Evolutionary conservation across 2,888 invertebrate species (phyloP).

Genomic region (Tachina grossa): DNA sequence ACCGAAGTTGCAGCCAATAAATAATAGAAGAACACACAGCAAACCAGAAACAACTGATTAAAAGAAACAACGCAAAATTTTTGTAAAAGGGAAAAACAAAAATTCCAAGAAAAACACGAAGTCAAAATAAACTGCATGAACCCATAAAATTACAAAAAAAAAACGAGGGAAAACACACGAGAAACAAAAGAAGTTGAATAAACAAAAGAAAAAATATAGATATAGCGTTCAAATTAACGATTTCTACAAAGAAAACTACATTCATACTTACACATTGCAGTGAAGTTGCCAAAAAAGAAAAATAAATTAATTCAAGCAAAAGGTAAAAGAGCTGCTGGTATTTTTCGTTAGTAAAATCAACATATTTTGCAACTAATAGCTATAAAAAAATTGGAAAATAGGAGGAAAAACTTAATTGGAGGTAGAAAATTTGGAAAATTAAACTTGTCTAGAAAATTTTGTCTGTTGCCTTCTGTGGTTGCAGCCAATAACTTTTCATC

Average conservation of each 20-base stretch:
- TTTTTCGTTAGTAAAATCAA: constrained; percentile 26
- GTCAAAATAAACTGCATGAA: constrained; percentile 56
- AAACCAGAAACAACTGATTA: constrained; percentile 55
- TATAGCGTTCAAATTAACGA: constrained; percentile 62
- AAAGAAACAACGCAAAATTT: constrained; percentile 60
- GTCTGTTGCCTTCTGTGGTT: constrained; percentile 59
- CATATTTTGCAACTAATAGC: constrained; percentile 8
- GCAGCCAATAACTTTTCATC: constrained; percentile 57
- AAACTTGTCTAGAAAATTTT: constrained; percentile 55
- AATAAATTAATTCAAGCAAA: constrained; percentile 39
- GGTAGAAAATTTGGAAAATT: constrained; percentile 25
- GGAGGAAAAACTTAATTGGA: constrained; percentile 1
- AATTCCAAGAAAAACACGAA: constrained; percentile 52
- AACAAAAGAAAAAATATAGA: constrained; percentile 51
- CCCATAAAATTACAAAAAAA: constrained; percentile 38
- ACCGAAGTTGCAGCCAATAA: constrained; percentile 65
- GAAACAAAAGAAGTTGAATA: constrained; percentile 66
- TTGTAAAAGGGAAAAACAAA: constrained; percentile 45
- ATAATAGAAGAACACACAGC: constrained; percentile 62
- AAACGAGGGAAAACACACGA: constrained; percentile 55
- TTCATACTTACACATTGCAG: constrained; percentile 38
- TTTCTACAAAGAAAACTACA: constrained; percentile 59
- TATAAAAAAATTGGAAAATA: constrained; percentile 4
- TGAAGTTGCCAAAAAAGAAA: constrained; percentile 58
- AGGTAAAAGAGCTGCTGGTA: constrained; percentile 24